Percentiles rank a stretch among this genome's conserved stretches.
phyloP scores from a whole-genome alignment of 2,888 invertebrate genomes.

The Dasypogon diadema region DNA sequence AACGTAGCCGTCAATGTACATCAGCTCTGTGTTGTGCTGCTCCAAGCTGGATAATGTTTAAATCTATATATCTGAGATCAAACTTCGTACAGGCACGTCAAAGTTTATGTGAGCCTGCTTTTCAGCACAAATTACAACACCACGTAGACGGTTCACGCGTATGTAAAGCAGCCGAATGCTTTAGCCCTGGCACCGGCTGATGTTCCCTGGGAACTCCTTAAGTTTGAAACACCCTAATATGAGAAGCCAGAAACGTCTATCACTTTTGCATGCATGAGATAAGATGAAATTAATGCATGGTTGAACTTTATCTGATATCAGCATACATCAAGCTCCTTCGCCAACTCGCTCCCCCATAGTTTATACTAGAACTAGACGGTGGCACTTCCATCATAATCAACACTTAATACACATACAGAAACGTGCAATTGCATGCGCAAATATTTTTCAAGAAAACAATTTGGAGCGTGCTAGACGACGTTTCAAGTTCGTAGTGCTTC shows the following conservation, averaged over 20 bases:
- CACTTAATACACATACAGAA: constrained; percentile 29
- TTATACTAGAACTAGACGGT: background rate
- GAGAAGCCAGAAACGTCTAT: constrained; percentile 50
- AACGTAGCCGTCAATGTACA: no score
- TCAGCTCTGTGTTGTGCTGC: no score
- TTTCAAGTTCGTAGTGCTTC: constrained; percentile 9
- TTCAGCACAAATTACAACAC: constrained; percentile 28
- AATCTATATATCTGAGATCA: no score
- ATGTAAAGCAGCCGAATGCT: constrained; percentile 39
- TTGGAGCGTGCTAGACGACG: constrained; percentile 7
- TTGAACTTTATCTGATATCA: constrained; percentile 53
- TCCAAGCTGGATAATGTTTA: no score
- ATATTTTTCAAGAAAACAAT: constrained; percentile 53
- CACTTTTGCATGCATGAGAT: constrained; percentile 54
- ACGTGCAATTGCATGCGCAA: constrained; percentile 43
- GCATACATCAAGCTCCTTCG: constrained; percentile 50
- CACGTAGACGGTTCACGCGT: constrained; percentile 5
- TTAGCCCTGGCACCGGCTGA: background rate
- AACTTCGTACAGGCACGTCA: background rate
- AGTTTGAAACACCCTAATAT: constrained; percentile 45
- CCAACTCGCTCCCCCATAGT: constrained; percentile 1
- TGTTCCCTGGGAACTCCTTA: constrained; percentile 27
- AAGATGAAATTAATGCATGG: constrained; percentile 55
- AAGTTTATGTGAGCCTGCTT: background rate
- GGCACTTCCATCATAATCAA: constrained; percentile 39